Evolutionary conservation across 2,797 vertebrate genomes (phyloP), one percentile per base, ranked within the genome.

Genomic region (Sebastes diaconus): DNA sequence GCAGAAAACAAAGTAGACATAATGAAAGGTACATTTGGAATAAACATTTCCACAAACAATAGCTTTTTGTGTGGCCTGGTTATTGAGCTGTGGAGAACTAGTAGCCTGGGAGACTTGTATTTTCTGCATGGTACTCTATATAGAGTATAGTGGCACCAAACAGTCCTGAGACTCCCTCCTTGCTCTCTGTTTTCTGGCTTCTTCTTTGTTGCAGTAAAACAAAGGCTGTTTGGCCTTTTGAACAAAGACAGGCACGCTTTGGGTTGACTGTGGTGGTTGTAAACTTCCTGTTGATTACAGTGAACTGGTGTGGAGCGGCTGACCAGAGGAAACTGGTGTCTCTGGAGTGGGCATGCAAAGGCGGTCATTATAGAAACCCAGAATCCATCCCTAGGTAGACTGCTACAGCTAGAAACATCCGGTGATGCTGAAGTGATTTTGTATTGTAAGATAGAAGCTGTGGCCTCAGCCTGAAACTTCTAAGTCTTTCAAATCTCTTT

Each of bases 11-110:
- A 78, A 86, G 75, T n/a, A 25, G 67, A 79, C 84, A 83, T 82
- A 82, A 87, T 80, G 59, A 86, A 86, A 90, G 73, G 68, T 90
- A 72, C 29, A 68, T 92, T 87, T 81, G 58, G 59, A 86, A 84
- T 84, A 90, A 91, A 93, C 80, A 88, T 80, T 58, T 82, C 25
- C 14, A 68, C 73, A 79, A 68, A 91, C 80, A 81, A 81, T 78
- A 30, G 69, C 46, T 78, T 82, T 84, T 86, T 85, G 84, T 88
- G 80, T 54, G 54, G 72, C 70, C 67, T 74, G 42, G 79, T 87
- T 82, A 75, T 82, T 78, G 67, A 55, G 72, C 64, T 73, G 68
- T 65, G 32, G 68, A 75, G 50, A 84, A 4, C 66, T 72, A 8
- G 46, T 20, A 39, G 58, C 36, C 27, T 77, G 18, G 2, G 46